phyloP scores from a whole-genome alignment of 2,888 invertebrate genomes.

The Mechanitis mazaeus region DNA sequence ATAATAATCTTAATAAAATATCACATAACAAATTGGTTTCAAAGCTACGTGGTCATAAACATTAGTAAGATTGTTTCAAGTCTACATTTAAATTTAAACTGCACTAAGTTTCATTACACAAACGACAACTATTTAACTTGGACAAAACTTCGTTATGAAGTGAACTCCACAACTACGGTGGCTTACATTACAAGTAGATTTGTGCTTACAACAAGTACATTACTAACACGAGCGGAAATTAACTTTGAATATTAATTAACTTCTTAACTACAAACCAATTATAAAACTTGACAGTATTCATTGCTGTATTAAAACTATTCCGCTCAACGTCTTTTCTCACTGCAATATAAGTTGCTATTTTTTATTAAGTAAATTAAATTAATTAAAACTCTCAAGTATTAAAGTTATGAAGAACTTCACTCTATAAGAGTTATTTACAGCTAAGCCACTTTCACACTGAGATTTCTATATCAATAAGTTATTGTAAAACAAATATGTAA shows the following conservation, averaged over 20 bases:
- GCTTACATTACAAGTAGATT: constrained; percentile 26
- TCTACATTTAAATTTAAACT: constrained; percentile 3
- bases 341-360: too few species aligned
- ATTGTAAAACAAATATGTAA: too few species aligned
- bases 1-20: too few species aligned
- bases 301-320: too few species aligned
- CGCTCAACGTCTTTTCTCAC: too few species aligned
- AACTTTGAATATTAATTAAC: neutral
- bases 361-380: too few species aligned
- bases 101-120: constrained; percentile 4
- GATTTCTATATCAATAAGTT: too few species aligned
- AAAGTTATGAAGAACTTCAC: too few species aligned
- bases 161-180: constrained; percentile 16
- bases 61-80: neutral
- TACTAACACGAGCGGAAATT: neutral
- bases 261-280: neutral
- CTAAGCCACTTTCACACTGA: too few species aligned
- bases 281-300: neutral
- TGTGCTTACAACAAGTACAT: constrained; percentile 12
- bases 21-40: neutral
- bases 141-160: constrained; percentile 6
- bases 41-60: neutral
- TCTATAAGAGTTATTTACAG: too few species aligned
- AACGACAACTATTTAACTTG: constrained; percentile 6
- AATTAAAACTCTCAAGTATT: too few species aligned